Conservation (phyloP, 2,888 invertebrate genomes). For the Tanytarsus gracilentus region DNA sequence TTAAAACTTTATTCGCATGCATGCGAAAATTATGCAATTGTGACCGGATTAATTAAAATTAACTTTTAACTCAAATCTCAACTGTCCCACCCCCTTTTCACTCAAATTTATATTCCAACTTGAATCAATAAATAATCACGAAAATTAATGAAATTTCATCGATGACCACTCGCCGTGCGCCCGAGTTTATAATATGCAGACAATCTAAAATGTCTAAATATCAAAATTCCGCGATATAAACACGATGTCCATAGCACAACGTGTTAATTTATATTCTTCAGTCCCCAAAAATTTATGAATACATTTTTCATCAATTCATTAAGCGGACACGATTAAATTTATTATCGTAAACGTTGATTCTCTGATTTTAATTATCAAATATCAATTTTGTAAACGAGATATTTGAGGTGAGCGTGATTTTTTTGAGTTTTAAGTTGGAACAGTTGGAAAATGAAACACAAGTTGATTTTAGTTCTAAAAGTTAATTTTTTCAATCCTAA, state of each 20-base stretch:
- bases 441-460: too few relatives aligned
- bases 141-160: slow-evolving; percentile 18
- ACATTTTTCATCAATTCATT: slow-evolving; percentile 20
- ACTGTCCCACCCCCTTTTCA: neutral
- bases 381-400: too few relatives aligned
- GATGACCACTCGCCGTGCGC: neutral
- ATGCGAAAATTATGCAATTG: too few relatives aligned
- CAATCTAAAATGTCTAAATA: too few relatives aligned
- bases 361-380: neutral
- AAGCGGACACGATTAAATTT: neutral
- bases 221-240: too few relatives aligned
- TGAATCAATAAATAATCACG: slow-evolving; percentile 11
- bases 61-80: too few relatives aligned
- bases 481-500: too few relatives aligned
- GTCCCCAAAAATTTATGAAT: too few relatives aligned
- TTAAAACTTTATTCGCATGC: too few relatives aligned
- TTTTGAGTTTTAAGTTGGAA: neutral
- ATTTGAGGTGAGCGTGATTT: neutral
- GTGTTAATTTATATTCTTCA: slow-evolving; percentile 18
- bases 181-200: too few relatives aligned
- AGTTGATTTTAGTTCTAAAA: too few relatives aligned
- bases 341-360: neutral
- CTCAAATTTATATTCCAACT: neutral
- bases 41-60: too few relatives aligned
- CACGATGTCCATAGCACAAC: neutral